Percentiles rank a stretch among this genome's conserved stretches.
phyloP scores from a whole-genome alignment of 2,888 invertebrate species.

The Philereme vetulata region DNA sequence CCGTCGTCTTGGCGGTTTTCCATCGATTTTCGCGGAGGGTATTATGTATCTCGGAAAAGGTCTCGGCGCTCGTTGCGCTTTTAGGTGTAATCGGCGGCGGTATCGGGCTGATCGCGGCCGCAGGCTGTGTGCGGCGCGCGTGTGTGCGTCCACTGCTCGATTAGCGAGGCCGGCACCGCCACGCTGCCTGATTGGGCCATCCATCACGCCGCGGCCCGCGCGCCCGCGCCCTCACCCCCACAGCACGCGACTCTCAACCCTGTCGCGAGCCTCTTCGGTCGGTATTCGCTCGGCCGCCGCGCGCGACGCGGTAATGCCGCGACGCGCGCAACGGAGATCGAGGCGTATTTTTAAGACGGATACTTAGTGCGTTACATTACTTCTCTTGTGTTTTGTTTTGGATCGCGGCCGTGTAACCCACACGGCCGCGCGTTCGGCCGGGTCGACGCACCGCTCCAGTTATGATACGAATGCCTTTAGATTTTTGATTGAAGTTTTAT shows the following conservation, averaged over 20 bases:
- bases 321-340: constrained; percentile 75
- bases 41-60: constrained; percentile 61
- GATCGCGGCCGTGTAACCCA: constrained; percentile 71
- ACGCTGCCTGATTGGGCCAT: constrained; percentile 84
- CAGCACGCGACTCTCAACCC: constrained; percentile 54
- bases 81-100: constrained; percentile 60
- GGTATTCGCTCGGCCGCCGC: constrained; percentile 36
- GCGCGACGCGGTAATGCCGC: constrained; percentile 67
- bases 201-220: constrained; percentile 75
- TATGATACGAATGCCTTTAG: constrained; percentile 79
- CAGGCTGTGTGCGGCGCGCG: constrained; percentile 47
- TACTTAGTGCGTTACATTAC: constrained; percentile 83
- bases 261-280: constrained; percentile 39
- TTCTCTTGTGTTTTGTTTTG: constrained; percentile 76
- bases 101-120: constrained; percentile 42
- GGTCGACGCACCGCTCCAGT: constrained; percentile 78
- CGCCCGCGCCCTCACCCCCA: constrained; percentile 62
- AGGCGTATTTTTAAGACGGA: constrained; percentile 81
- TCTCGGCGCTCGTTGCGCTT: constrained; percentile 60
- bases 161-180: constrained; percentile 78
- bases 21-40: constrained; percentile 68
- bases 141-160: constrained; percentile 76
- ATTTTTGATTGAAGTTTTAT: constrained; percentile 82
- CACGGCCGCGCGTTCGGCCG: constrained; percentile 66
- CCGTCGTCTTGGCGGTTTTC: constrained; percentile 66